phyloP scores from a whole-genome alignment of 2,113 vertebrate genomes.

The Barnardius zonarius region DNA sequence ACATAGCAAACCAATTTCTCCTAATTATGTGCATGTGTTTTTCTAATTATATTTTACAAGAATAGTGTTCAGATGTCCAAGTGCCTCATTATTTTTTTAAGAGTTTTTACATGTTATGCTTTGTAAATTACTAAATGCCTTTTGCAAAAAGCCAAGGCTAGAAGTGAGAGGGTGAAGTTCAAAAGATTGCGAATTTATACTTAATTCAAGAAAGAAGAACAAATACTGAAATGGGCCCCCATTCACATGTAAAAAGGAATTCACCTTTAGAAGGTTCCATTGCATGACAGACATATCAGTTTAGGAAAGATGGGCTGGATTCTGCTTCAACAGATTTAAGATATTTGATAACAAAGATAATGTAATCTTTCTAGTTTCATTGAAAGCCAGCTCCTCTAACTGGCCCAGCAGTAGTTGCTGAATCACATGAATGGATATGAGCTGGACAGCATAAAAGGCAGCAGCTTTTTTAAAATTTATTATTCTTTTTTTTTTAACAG shows the following conservation, averaged over 20 bases:
- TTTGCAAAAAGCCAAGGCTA: neutral
- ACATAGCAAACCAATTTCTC: constrained; percentile 1
- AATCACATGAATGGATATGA: neutral
- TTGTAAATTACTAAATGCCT: neutral
- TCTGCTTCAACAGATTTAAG: constrained; percentile 34
- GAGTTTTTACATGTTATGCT: neutral
- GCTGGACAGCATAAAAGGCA: neutral
- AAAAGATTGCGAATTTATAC: neutral
- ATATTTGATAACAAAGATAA: neutral
- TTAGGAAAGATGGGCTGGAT: constrained; percentile 14
- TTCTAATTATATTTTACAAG: constrained; percentile 2
- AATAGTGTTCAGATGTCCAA: neutral
- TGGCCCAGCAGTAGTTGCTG: neutral
- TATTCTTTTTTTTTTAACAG: neutral
- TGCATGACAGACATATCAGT: constrained; percentile 34
- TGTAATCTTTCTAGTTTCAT: neutral
- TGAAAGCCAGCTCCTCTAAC: neutral
- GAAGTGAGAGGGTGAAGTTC: neutral
- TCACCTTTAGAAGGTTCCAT: neutral
- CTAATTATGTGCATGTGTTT: neutral
- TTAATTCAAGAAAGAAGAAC: neutral
- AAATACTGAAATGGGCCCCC: neutral
- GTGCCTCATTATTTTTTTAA: neutral
- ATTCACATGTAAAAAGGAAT: neutral
- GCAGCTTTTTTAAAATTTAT: neutral